A percentile compares a stretch with the other conserved stretches of the same genome.
These are phyloP conservation scores for Scomber scombrus DNA, from an alignment of 2,113 vertebrate species.

Conservation along the genomic window DNA sequence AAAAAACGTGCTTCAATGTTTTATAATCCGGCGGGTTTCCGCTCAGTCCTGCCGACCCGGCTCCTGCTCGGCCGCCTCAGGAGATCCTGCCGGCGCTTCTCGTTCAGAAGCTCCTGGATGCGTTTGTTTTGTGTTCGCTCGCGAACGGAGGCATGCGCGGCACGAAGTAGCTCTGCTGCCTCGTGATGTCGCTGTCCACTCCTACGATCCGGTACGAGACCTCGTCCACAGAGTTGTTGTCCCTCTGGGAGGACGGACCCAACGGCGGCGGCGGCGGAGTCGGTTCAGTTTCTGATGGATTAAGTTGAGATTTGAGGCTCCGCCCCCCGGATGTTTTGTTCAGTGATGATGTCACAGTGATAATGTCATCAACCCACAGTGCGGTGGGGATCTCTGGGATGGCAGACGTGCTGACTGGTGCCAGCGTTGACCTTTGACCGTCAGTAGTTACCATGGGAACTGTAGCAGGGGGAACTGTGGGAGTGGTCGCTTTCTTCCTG, in stretches of 20 bases:
- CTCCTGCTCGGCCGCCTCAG: conserved; percentile 76
- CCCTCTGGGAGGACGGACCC: conserved; percentile 78
- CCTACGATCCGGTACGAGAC: conserved; percentile 86
- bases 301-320: neutral
- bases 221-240: conserved; percentile 88
- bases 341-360: neutral
- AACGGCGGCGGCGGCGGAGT: neutral
- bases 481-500: conserved; percentile 38
- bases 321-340: neutral
- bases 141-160: conserved; percentile 80
- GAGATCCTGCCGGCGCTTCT: conserved; percentile 82
- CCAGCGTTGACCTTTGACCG: neutral
- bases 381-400: conserved; percentile 11
- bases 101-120: conserved; percentile 94
- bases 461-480: neutral
- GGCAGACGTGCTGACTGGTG: neutral
- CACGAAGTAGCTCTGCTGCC: conserved; percentile 86
- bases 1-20: neutral
- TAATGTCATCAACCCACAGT: neutral
- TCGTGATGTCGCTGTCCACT: conserved; percentile 80
- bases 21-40: conserved; percentile 11
- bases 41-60: conserved; percentile 27
- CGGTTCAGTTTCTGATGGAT: neutral
- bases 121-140: conserved; percentile 94
- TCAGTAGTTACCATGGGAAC: conserved; percentile 6